Conservation (phyloP, 2,113 vertebrate genomes). For the Salminus brasiliensis region DNA sequence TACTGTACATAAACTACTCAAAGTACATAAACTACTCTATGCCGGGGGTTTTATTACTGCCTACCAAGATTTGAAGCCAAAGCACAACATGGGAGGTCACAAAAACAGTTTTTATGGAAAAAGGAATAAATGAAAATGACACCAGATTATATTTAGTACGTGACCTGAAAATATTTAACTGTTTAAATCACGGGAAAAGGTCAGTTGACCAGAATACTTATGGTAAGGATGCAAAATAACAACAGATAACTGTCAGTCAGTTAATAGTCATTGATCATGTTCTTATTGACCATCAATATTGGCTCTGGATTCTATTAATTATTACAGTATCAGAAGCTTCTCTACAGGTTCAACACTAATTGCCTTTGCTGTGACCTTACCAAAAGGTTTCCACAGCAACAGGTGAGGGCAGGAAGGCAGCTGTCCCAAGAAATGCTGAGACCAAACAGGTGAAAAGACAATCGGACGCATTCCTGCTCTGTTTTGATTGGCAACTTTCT, state of each 20-base stretch:
- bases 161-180: no score
- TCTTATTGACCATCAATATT: neutral
- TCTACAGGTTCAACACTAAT: neutral
- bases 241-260: neutral
- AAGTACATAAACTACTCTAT: no score
- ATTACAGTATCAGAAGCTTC: neutral
- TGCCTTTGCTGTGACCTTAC: conserved; percentile 17
- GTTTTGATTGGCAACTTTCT: conserved; percentile 44
- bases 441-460: conserved; percentile 72
- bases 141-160: no score
- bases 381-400: conserved; percentile 55
- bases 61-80: no score
- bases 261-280: neutral
- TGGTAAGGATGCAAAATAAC: no score
- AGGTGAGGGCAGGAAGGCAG: conserved; percentile 63
- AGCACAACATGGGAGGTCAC: no score
- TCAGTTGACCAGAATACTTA: no score
- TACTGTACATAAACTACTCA: no score
- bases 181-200: no score
- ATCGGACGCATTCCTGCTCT: conserved; percentile 50
- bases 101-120: no score
- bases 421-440: conserved; percentile 62
- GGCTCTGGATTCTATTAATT: neutral
- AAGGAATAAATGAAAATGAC: no score
- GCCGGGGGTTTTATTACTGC: no score